Conservation (phyloP, 2,888 invertebrate species). For the Nomada ruficornis region DNA sequence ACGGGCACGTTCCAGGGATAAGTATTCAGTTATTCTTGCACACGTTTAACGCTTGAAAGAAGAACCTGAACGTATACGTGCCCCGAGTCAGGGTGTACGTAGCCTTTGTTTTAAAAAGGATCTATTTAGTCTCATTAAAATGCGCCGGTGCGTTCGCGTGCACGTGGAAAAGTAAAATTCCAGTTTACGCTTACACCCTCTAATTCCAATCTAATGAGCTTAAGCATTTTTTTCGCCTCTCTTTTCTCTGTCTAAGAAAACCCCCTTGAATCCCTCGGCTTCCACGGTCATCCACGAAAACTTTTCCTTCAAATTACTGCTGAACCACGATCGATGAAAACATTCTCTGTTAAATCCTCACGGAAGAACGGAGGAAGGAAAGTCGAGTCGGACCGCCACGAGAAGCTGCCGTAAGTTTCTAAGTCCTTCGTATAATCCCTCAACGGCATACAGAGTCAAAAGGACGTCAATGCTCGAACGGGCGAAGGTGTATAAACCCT, state of each 20-base stretch:
- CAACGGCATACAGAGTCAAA: not conserved
- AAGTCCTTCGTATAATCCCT: too few relatives aligned
- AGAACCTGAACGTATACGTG: not conserved
- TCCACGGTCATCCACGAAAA: too few relatives aligned
- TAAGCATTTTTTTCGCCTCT: not conserved
- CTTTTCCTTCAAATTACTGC: too few relatives aligned
- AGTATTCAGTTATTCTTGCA: not conserved
- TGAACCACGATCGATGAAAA: too few relatives aligned
- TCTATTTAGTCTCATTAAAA: constrained; percentile 17
- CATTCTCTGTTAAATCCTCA: too few relatives aligned
- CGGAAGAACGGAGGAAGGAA: too few relatives aligned
- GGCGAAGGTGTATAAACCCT: constrained; percentile 50
- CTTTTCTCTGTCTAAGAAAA: not conserved
- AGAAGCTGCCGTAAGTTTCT: not conserved
- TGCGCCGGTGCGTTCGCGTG: not conserved
- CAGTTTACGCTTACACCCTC: not conserved
- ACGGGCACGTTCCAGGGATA: not conserved
- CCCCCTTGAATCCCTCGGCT: not conserved
- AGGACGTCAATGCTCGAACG: constrained; percentile 40
- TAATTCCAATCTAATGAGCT: constrained; percentile 9
- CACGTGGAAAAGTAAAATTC: not conserved
- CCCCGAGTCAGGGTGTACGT: not conserved
- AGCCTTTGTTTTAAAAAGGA: constrained; percentile 11
- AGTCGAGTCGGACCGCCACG: too few relatives aligned
- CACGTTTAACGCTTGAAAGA: constrained; percentile 1